Conservation (phyloP, 2,888 invertebrate species). For the Sinodicranocentrus sp. region DNA sequence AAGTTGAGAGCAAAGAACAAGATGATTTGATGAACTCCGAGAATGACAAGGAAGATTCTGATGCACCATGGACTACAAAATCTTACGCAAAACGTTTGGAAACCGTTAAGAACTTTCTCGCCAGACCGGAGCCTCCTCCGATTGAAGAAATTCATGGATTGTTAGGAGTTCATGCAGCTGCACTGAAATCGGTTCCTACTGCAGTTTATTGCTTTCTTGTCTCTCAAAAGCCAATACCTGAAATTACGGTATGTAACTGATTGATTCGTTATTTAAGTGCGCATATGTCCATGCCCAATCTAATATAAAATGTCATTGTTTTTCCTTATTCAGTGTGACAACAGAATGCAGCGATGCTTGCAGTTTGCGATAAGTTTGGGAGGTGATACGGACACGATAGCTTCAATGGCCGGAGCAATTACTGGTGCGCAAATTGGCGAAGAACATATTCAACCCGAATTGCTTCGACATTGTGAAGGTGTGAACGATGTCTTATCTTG, state of each 20-base stretch:
- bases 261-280: no score
- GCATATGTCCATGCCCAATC: background rate
- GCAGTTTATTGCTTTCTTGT: slow-evolving; percentile 85
- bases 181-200: slow-evolving; percentile 86
- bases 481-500: slow-evolving; percentile 80
- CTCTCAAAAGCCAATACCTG: slow-evolving; percentile 80
- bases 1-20: slow-evolving; percentile 75
- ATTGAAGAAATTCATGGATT: slow-evolving; percentile 80
- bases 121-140: slow-evolving; percentile 78
- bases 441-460: slow-evolving; percentile 80
- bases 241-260: no score
- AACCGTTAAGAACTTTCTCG: slow-evolving; percentile 79
- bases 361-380: slow-evolving; percentile 86
- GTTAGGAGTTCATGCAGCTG: slow-evolving; percentile 83
- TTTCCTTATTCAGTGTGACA: slow-evolving; percentile 80
- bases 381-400: slow-evolving; percentile 89
- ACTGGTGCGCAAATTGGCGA: slow-evolving; percentile 85
- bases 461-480: slow-evolving; percentile 83
- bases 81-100: slow-evolving; percentile 82
- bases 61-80: slow-evolving; percentile 77
- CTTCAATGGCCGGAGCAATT: slow-evolving; percentile 82
- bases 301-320: slow-evolving; percentile 14
- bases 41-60: slow-evolving; percentile 79
- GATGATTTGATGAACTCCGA: slow-evolving; percentile 77
- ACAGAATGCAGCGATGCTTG: slow-evolving; percentile 83